Percentiles rank a stretch among this genome's conserved stretches.
Conservation (phyloP, 2,888 invertebrate species). For the Rhyacophila evoluta region DNA sequence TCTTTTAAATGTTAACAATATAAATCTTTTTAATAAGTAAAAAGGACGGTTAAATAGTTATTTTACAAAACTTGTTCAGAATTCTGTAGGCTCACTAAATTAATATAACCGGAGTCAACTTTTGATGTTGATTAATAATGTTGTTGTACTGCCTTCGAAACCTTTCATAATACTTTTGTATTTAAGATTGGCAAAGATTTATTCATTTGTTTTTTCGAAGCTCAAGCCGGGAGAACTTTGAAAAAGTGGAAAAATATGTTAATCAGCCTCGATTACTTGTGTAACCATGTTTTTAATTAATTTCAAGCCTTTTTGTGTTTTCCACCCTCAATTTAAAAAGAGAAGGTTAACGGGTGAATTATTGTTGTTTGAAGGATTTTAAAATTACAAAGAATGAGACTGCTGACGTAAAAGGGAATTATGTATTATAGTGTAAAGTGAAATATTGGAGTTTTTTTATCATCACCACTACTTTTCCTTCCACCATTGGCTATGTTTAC, state of each 20-base stretch:
- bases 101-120: too few relatives aligned
- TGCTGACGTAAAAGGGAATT: neutral
- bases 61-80: too few relatives aligned
- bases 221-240: slow-evolving; percentile 17
- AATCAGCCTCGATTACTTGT: slow-evolving; percentile 34
- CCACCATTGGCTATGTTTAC: too few relatives aligned
- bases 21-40: too few relatives aligned
- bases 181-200: neutral
- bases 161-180: neutral
- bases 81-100: too few relatives aligned
- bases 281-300: slow-evolving; percentile 45
- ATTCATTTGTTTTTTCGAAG: slow-evolving; percentile 27
- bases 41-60: too few relatives aligned
- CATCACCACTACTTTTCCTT: too few relatives aligned
- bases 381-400: neutral
- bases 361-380: neutral
- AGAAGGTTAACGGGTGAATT: neutral
- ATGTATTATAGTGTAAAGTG: too few relatives aligned
- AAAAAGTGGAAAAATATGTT: slow-evolving; percentile 45
- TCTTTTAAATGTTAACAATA: too few relatives aligned
- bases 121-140: neutral
- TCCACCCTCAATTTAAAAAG: neutral
- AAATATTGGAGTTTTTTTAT: too few relatives aligned
- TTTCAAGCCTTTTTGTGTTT: slow-evolving; percentile 32
- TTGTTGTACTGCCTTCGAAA: neutral